These are phyloP conservation scores for Trachurus trachurus DNA, from an alignment of 2,797 vertebrate genomes.

Conservation along the genomic window DNA sequence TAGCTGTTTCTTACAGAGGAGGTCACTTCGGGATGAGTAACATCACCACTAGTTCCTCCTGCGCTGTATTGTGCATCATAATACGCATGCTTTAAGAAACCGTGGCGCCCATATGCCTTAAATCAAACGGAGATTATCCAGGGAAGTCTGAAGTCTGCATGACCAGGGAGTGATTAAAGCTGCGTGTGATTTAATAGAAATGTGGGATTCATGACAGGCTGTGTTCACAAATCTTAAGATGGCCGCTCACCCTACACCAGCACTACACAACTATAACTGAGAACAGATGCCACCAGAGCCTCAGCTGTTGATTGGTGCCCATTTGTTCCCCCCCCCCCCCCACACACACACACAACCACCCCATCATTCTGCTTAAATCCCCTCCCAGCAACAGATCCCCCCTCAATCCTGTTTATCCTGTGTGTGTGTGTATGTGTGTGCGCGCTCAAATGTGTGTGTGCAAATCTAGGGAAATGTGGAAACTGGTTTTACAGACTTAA, in stretches of 20 bases:
- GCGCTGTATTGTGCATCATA: not conserved
- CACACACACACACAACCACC: too few relatives aligned
- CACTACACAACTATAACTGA: conserved; percentile 59
- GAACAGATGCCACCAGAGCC: conserved; percentile 73
- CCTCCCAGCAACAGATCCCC: conserved; percentile 74
- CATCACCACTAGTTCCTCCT: not conserved
- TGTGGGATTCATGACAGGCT: not conserved
- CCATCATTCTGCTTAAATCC: conserved; percentile 74
- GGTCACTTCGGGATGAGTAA: too few relatives aligned
- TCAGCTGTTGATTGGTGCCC: conserved; percentile 77
- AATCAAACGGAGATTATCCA: not conserved
- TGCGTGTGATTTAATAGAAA: conserved; percentile 8
- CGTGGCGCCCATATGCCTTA: too few relatives aligned
- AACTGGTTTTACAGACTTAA: conserved; percentile 50
- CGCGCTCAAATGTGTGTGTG: not conserved
- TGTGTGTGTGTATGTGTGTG: too few relatives aligned
- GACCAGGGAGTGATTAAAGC: not conserved
- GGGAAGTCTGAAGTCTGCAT: not conserved
- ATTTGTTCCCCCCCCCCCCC: conserved; percentile 44
- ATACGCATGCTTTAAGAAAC: not conserved
- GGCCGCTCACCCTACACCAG: conserved; percentile 36
- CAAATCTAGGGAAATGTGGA: conserved; percentile 47
- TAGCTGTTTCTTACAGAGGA: not conserved
- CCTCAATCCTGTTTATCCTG: conserved; percentile 77
- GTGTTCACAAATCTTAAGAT: conserved; percentile 56